These are phyloP conservation scores for Ranitomeya imitator DNA, from an alignment of 2,113 vertebrate genomes.

Conservation along the genomic window DNA sequence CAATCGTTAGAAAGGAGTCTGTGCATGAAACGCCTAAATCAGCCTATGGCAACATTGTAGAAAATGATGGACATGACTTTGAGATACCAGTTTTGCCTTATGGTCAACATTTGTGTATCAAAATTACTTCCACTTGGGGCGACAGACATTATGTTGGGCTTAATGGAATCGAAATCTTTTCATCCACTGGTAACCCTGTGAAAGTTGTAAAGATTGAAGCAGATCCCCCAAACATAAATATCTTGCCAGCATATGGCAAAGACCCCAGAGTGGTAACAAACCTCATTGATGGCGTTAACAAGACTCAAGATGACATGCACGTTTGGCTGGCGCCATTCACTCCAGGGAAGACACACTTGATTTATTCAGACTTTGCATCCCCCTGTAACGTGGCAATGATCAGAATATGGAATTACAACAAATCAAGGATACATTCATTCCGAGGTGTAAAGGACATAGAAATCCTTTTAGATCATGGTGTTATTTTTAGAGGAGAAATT, in stretches of 20 bases:
- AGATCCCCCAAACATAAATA: conserved; percentile 90
- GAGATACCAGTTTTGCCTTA: conserved; percentile 89
- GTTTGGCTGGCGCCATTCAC: conserved; percentile 96
- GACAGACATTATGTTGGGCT: conserved; percentile 96
- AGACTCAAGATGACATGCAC: conserved; percentile 97
- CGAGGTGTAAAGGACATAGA: conserved; percentile 87
- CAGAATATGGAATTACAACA: conserved; percentile 98
- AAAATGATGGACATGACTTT: conserved; percentile 73
- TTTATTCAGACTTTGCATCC: conserved; percentile 82
- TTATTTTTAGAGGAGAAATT: conserved; percentile 94
- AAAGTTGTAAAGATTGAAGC: conserved; percentile 76
- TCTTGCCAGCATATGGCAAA: conserved; percentile 86
- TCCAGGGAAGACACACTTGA: conserved; percentile 77
- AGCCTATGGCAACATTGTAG: conserved; percentile 65
- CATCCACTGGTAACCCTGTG: conserved; percentile 85
- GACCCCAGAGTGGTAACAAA: conserved; percentile 86
- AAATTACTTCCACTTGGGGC: conserved; percentile 93
- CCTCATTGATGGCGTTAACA: conserved; percentile 86
- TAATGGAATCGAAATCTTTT: conserved; percentile 92
- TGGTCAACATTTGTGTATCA: conserved; percentile 82
- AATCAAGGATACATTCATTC: conserved; percentile 96
- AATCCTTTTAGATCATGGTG: conserved; percentile 82
- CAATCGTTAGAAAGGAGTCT: conserved; percentile 59
- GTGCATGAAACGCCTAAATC: conserved; percentile 55
- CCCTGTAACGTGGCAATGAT: conserved; percentile 89